Percentiles rank a stretch among this genome's conserved stretches.
Conservation (phyloP, 2,888 invertebrate genomes). For the Encarsia formosa region DNA sequence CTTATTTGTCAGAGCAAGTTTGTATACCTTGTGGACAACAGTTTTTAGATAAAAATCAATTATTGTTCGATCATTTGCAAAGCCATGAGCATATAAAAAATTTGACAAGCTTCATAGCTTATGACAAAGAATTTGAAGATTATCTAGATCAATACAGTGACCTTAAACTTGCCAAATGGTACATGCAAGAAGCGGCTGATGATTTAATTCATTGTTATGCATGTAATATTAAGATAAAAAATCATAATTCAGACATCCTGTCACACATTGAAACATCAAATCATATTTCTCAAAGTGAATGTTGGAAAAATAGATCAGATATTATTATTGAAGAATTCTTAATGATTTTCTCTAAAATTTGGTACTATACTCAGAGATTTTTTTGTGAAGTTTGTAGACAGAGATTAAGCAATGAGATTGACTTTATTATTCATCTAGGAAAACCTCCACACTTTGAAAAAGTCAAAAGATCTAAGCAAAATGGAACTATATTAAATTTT, state of each 20-base stretch:
- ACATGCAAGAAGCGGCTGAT: not conserved
- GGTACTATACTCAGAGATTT: conserved; percentile 33
- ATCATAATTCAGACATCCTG: not conserved
- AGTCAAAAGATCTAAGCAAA: not conserved
- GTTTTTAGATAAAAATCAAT: conserved; percentile 4
- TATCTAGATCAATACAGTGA: conserved; percentile 8
- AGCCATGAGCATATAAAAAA: conserved; percentile 6
- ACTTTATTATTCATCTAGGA: conserved; percentile 32
- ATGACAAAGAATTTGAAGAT: not conserved
- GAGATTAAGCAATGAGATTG: conserved; percentile 23
- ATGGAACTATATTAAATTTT: not conserved
- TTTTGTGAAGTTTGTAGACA: conserved; percentile 28
- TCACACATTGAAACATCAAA: not conserved
- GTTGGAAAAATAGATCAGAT: conserved; percentile 1
- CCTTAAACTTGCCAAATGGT: conserved; percentile 6
- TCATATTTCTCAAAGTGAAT: conserved; percentile 1
- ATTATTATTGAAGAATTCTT: conserved; percentile 3
- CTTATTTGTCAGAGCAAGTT: not conserved
- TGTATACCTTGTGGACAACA: conserved; percentile 3
- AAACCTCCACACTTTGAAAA: conserved; percentile 10
- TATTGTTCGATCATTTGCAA: conserved; percentile 18
- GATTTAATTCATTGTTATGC: conserved; percentile 6
- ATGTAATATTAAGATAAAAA: conserved; percentile 9
- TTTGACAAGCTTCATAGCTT: not conserved
- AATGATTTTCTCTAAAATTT: conserved; percentile 11